Percentiles rank a stretch among this genome's conserved stretches.
Evolutionary conservation across 2,888 invertebrate species (phyloP).

Genomic region (Catocala fraxini): DNA sequence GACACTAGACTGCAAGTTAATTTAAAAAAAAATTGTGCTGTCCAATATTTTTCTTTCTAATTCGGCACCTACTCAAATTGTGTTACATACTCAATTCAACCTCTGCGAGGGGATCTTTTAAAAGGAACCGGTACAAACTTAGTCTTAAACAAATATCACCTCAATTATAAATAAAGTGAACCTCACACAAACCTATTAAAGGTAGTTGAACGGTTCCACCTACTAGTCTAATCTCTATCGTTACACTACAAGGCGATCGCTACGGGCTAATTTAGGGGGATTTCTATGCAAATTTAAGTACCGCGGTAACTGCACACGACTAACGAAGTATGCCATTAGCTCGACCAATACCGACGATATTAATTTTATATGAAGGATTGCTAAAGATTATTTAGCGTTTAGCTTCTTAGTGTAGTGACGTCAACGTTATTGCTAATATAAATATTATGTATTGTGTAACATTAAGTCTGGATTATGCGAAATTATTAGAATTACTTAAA

Average conservation of each 20-base stretch:
- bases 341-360: slow-evolving; percentile 54
- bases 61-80: too few species aligned
- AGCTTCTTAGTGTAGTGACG: background rate
- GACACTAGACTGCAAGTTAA: too few species aligned
- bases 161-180: slow-evolving; percentile 23
- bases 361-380: slow-evolving; percentile 60
- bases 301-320: slow-evolving; percentile 60
- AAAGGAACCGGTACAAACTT: background rate
- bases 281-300: slow-evolving; percentile 82
- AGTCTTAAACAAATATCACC: slow-evolving; percentile 1
- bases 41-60: too few species aligned
- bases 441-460: too few species aligned
- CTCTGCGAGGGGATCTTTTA: background rate
- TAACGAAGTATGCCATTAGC: slow-evolving; percentile 72
- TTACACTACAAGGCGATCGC: slow-evolving; percentile 37
- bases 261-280: slow-evolving; percentile 72
- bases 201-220: slow-evolving; percentile 32
- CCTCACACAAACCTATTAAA: slow-evolving; percentile 24
- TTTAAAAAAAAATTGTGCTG: too few species aligned
- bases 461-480: too few species aligned
- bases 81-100: background rate
- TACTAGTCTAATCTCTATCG: slow-evolving; percentile 37
- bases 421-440: too few species aligned
- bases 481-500: too few species aligned
- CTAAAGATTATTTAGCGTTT: slow-evolving; percentile 12